phyloP scores from a whole-genome alignment of 2,888 invertebrate species.

The Crossocerus cetratus region DNA sequence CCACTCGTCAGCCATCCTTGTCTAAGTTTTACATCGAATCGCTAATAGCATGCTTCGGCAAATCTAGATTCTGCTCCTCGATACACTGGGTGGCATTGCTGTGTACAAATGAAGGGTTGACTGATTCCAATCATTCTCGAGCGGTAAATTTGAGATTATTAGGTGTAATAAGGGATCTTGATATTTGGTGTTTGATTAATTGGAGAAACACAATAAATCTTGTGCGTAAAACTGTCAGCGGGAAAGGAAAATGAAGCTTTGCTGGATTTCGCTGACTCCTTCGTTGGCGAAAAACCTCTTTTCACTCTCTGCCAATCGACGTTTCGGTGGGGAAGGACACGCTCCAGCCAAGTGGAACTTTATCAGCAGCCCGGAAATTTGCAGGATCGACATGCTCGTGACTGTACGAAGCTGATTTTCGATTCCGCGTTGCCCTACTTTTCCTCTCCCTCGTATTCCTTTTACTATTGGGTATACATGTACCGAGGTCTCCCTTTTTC shows the following conservation, averaged over 20 bases:
- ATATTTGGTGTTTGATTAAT: too few relatives aligned
- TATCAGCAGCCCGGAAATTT: conserved; percentile 60
- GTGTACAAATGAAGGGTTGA: too few relatives aligned
- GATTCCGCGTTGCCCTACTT: conserved; percentile 43
- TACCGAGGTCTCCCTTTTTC: neutral
- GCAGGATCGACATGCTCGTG: conserved; percentile 37
- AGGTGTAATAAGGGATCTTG: too few relatives aligned
- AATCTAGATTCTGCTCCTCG: too few relatives aligned
- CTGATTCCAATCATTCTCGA: too few relatives aligned
- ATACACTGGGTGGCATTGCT: too few relatives aligned
- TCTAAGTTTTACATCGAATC: conserved; percentile 25
- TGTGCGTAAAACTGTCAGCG: neutral
- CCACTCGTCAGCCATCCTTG: conserved; percentile 25
- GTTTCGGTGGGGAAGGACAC: conserved; percentile 57
- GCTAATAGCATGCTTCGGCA: conserved; percentile 28
- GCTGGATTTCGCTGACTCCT: conserved; percentile 21
- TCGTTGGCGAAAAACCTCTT: conserved; percentile 19
- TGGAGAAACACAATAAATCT: too few relatives aligned
- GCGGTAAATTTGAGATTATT: too few relatives aligned
- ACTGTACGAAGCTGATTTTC: conserved; percentile 48
- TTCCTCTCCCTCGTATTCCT: conserved; percentile 33
- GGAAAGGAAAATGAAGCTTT: neutral
- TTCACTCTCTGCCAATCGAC: conserved; percentile 42
- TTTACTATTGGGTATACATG: conserved; percentile 3
- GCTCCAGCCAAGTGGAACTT: conserved; percentile 65